Evolutionary conservation across 1,140 invertebrate species (phyloP).

Genomic region (Drosophila nebulosa): DNA sequence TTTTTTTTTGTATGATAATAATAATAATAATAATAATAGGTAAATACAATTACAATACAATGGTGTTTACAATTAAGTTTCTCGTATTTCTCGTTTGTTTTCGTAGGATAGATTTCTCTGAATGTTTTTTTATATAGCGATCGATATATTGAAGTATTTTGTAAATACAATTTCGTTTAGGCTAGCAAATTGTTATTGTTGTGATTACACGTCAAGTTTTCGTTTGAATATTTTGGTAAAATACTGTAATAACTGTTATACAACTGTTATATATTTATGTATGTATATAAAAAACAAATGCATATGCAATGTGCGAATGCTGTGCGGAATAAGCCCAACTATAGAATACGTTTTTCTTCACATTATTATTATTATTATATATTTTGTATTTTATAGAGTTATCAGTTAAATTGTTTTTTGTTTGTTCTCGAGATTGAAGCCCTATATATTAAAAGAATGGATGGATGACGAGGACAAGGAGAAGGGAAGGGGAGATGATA

Average conservation of each 20-base stretch:
- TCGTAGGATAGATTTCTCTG: constrained; percentile 57
- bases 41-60: constrained; percentile 71
- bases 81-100: constrained; percentile 24
- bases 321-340: constrained; percentile 60
- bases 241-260: constrained; percentile 47
- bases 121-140: constrained; percentile 48
- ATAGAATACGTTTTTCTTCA: constrained; percentile 30
- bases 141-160: constrained; percentile 68
- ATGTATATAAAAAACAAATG: constrained; percentile 70
- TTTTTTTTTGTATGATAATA: neutral
- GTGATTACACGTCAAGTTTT: constrained; percentile 56
- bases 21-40: constrained; percentile 61
- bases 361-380: constrained; percentile 46
- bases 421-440: constrained; percentile 72
- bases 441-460: constrained; percentile 36
- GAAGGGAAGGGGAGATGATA: neutral
- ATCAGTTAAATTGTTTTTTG: constrained; percentile 18
- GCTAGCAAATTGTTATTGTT: constrained; percentile 54
- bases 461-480: constrained; percentile 7
- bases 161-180: constrained; percentile 73
- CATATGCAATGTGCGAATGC: constrained; percentile 46
- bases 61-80: constrained; percentile 47
- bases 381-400: constrained; percentile 43
- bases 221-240: constrained; percentile 52
- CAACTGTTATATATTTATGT: constrained; percentile 57